These are phyloP conservation scores for Bubo blakistoni DNA, from an alignment of 2,113 vertebrate genomes.

Conservation along the genomic window DNA sequence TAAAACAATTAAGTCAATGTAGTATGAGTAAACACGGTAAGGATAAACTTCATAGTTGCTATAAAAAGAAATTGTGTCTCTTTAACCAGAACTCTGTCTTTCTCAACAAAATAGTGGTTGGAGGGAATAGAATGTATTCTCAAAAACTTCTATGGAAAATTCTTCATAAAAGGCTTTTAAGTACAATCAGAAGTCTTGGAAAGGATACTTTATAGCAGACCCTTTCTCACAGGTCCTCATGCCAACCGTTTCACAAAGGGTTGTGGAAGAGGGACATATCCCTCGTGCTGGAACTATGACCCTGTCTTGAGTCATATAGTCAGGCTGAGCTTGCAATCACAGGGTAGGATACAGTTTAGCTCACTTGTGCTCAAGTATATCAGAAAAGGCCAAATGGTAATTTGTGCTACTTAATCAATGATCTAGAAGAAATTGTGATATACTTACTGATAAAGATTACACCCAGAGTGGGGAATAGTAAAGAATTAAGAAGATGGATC, in stretches of 20 bases:
- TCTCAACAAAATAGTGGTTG: not conserved
- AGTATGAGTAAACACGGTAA: not conserved
- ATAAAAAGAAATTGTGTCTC: not conserved
- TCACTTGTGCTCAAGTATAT: not conserved
- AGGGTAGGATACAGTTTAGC: not conserved
- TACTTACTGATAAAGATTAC: not conserved
- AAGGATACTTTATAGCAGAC: not conserved
- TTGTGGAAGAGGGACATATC: not conserved
- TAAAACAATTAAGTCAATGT: constrained; percentile 33
- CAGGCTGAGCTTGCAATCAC: not conserved
- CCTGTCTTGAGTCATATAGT: not conserved
- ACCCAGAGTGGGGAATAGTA: not conserved
- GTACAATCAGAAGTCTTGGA: not conserved
- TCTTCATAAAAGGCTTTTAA: not conserved
- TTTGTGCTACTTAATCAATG: not conserved
- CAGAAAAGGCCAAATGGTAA: not conserved
- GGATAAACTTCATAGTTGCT: not conserved
- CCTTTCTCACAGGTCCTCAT: not conserved
- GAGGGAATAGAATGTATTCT: not conserved
- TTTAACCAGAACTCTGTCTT: not conserved
- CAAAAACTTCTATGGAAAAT: not conserved
- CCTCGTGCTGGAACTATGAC: not conserved
- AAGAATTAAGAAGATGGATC: not conserved
- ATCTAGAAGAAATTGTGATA: not conserved
- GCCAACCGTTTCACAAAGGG: not conserved